These are phyloP conservation scores for Caenorhabditis latens DNA, from an alignment of 1,140 invertebrate species.

Conservation along the genomic window DNA sequence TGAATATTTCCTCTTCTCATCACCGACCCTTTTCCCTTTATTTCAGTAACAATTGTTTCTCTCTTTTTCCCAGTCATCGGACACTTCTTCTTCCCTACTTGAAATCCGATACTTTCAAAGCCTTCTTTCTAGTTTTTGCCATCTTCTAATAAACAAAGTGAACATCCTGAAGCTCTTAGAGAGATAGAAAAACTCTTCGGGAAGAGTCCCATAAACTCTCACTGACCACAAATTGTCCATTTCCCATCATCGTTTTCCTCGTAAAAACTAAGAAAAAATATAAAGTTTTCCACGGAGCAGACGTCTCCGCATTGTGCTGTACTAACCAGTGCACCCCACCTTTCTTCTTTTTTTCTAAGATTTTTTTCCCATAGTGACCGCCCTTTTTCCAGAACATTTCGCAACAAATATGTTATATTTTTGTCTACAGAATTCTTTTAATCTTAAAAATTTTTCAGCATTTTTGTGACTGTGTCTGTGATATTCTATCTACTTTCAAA, in stretches of 20 bases:
- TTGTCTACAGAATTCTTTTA: too few species aligned
- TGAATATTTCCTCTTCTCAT: constrained; percentile 7
- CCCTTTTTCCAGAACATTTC: not conserved
- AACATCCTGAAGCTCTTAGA: constrained; percentile 5
- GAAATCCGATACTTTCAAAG: constrained; percentile 33
- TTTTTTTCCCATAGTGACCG: constrained; percentile 1
- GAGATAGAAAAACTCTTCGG: not conserved
- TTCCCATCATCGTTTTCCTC: not conserved
- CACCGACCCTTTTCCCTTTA: constrained; percentile 3
- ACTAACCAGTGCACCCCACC: constrained; percentile 38
- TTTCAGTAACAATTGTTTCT: constrained; percentile 48
- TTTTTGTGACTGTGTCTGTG: too few species aligned
- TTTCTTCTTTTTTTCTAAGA: not conserved
- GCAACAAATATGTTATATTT: not conserved
- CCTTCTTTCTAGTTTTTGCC: constrained; percentile 26
- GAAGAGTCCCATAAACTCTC: not conserved
- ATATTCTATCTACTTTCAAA: too few species aligned
- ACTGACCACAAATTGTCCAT: constrained; percentile 56
- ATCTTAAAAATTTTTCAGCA: too few species aligned
- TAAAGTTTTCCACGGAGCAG: not conserved
- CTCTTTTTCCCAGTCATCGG: constrained; percentile 5
- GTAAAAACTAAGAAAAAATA: not conserved
- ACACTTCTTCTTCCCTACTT: constrained; percentile 3
- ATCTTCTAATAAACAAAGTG: constrained; percentile 49
- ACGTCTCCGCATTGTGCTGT: constrained; percentile 15